Conservation (phyloP, 2,888 invertebrate species). For the Temnothorax rugatulus region DNA sequence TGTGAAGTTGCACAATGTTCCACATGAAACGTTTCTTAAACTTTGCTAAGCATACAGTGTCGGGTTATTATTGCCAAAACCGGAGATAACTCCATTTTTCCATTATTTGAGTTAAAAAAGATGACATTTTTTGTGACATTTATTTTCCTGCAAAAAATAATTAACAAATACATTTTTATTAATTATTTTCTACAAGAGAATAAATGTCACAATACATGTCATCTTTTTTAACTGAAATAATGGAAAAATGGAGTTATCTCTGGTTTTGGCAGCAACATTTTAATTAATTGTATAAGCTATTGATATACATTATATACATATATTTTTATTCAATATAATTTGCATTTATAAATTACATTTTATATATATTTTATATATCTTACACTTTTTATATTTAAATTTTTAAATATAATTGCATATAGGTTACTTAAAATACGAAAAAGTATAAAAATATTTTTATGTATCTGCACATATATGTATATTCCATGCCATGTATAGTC, state of each 20-base stretch:
- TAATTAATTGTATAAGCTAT: background rate
- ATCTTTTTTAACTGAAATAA: background rate
- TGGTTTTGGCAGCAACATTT: background rate
- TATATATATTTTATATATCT: background rate
- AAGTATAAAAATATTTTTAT: background rate
- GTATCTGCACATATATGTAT: background rate
- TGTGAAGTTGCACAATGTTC: too few species aligned
- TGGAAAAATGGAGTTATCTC: background rate
- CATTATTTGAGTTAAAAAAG: constrained; percentile 3
- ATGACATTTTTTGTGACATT: too few species aligned
- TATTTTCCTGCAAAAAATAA: background rate
- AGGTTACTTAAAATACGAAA: background rate
- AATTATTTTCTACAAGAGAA: background rate
- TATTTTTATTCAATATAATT: background rate
- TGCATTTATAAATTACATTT: background rate
- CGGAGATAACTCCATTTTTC: background rate
- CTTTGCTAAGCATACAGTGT: constrained; percentile 1
- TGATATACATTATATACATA: background rate
- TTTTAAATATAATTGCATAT: background rate
- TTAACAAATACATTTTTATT: background rate
- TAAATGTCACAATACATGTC: too few species aligned
- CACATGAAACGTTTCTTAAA: too few species aligned
- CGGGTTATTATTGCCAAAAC: background rate
- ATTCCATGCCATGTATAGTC: background rate
- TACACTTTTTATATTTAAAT: constrained; percentile 1